Conservation (phyloP, 2,113 vertebrate genomes). For the Datnioides undecimradiatus region DNA sequence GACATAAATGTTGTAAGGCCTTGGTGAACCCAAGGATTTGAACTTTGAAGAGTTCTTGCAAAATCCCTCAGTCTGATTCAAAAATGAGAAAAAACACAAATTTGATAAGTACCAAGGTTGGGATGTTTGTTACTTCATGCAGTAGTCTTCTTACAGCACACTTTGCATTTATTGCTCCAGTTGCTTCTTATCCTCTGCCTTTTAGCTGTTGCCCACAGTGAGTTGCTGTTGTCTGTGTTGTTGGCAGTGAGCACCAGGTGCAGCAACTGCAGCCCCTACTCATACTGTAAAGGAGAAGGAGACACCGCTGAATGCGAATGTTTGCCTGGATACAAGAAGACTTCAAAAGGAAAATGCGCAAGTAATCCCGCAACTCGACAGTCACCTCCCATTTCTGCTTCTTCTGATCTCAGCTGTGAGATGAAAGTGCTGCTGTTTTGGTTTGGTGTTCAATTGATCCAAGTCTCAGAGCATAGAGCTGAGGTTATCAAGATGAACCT, state of each 20-base stretch:
- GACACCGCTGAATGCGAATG: conserved; percentile 83
- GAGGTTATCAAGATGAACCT: not conserved
- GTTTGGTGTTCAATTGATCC: not conserved
- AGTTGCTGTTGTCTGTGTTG: conserved; percentile 29
- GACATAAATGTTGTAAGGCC: too few relatives aligned
- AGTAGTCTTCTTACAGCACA: too few relatives aligned
- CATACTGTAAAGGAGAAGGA: conserved; percentile 83
- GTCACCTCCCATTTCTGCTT: not conserved
- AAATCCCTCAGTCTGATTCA: too few relatives aligned
- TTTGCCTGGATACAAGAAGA: conserved; percentile 84
- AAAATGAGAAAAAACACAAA: too few relatives aligned
- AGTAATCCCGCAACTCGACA: conserved; percentile 54
- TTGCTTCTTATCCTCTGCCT: not conserved
- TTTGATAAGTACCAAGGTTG: too few relatives aligned
- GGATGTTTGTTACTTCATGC: too few relatives aligned
- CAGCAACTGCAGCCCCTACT: conserved; percentile 82
- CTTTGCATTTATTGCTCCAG: not conserved
- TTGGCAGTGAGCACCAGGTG: conserved; percentile 86
- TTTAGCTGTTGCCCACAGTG: not conserved
- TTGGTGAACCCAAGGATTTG: too few relatives aligned
- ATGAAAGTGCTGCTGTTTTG: not conserved
- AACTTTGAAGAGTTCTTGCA: too few relatives aligned
- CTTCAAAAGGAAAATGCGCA: conserved; percentile 54
- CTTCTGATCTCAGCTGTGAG: not conserved
- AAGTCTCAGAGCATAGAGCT: too few relatives aligned